Evolutionary conservation across 2,888 invertebrate genomes (phyloP), one percentile per base, ranked within the genome.

Genomic region (Gnatocerus cornutus): DNA sequence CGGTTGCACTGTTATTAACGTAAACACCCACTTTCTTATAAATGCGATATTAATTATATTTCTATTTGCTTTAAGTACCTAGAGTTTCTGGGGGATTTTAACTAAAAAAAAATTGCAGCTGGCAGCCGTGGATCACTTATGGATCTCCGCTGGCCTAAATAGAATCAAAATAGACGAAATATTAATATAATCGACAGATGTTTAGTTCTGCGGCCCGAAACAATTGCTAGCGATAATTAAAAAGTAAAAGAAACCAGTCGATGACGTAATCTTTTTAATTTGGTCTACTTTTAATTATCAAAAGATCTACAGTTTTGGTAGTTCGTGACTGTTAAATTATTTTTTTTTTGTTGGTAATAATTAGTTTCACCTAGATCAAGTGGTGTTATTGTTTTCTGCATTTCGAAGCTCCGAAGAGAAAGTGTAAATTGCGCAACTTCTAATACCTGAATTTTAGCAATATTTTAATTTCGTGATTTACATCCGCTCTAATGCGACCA

Each of bases 1-100:
- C 46, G 9, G 14, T n/a, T 59, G 30, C 46, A 14, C 16, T 59
- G 27, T 43, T 59, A 59, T 46, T 59, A 59, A 59, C 46, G 30
- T 45, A 10, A 59, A 59, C 59, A 30, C 59, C 59, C 59, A 59
- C 59, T 46, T 59, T 43, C 56, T 56, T 56, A 43, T 43, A 43
- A 50, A 27, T 27, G 46, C 16, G 8, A 14, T 12, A 41, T 41
- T 41, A 41, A 41, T 41, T 41, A 41, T 12, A 13, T 41, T 33
- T 33, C 2, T 33, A 33, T 33, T 33, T 33, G 33, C 33, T n/a
- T 33, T 33, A 33, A 4, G 7, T 29, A 5, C 7, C 29, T 29
- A 5, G 5, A 29, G 7, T 29, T 5, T 29, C 29, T 29, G 29
- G n/a, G n/a, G n/a, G 12, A 13, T 13, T 45, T 16, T 1, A 45